Percentiles rank a stretch among this genome's conserved stretches.
Evolutionary conservation across 2,113 vertebrate species (phyloP).

Genomic region (Trematocara variabile): DNA sequence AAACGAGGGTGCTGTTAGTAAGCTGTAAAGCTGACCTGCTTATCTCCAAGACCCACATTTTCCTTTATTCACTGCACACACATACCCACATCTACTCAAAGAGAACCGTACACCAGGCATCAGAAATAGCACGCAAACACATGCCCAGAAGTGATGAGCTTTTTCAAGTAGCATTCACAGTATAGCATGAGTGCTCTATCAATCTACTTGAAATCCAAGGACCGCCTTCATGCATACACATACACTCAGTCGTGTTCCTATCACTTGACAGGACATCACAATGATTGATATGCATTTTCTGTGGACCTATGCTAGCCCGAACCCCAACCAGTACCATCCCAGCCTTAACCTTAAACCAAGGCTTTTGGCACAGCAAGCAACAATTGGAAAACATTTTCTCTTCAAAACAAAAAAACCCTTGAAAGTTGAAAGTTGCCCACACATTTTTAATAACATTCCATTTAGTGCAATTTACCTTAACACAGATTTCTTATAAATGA

Average conservation of each 20-base stretch:
- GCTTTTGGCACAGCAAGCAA: background rate
- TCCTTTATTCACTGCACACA: slow-evolving; percentile 28
- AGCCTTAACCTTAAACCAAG: background rate
- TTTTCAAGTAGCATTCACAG: slow-evolving; percentile 12
- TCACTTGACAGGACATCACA: background rate
- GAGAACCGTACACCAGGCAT: background rate
- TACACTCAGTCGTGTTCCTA: background rate
- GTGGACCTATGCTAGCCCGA: background rate
- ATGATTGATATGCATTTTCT: background rate
- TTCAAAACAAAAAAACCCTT: background rate
- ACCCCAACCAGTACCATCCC: background rate
- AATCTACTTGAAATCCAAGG: slow-evolving; percentile 36
- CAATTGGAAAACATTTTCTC: background rate
- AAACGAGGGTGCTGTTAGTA: slow-evolving; percentile 13
- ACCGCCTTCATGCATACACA: background rate
- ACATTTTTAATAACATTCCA: background rate
- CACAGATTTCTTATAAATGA: background rate
- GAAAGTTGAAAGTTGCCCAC: background rate
- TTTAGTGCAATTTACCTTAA: background rate
- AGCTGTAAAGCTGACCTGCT: slow-evolving; percentile 30
- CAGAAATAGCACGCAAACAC: background rate
- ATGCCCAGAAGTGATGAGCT: slow-evolving; percentile 12
- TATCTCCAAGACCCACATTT: slow-evolving; percentile 55
- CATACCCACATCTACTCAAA: background rate
- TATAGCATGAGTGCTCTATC: slow-evolving; percentile 9